Conservation (phyloP, 2,113 vertebrate genomes). For the Rhea americana region DNA sequence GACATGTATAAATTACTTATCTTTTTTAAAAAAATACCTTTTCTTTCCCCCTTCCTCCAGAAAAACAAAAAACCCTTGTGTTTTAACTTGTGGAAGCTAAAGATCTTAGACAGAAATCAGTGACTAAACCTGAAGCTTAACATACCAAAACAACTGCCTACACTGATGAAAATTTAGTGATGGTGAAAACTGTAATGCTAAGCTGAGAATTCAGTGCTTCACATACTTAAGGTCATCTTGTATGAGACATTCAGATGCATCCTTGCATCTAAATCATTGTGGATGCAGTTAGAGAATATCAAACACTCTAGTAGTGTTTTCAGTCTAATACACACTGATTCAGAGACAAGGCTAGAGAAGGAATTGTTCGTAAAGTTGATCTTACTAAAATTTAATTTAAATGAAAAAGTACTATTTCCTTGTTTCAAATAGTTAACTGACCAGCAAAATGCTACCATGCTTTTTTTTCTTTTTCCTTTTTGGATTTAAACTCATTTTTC, state of each 20-base stretch:
- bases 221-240: not conserved
- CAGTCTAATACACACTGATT: not conserved
- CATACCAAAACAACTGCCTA: not conserved
- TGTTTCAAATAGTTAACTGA: not conserved
- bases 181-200: not conserved
- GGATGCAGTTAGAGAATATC: not conserved
- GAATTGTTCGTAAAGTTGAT: not conserved
- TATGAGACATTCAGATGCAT: not conserved
- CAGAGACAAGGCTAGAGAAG: not conserved
- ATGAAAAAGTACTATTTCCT: not conserved
- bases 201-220: not conserved
- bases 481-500: not conserved
- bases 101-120: not conserved
- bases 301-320: not conserved
- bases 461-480: not conserved
- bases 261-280: not conserved
- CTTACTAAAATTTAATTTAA: not conserved
- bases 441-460: not conserved
- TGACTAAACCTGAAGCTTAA: not conserved
- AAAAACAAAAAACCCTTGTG: not conserved
- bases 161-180: not conserved
- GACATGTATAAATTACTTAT: not conserved
- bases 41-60: not conserved
- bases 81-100: not conserved
- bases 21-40: not conserved